Conservation (phyloP, 1,140 invertebrate genomes). For the Drosophila novamexicana region DNA sequence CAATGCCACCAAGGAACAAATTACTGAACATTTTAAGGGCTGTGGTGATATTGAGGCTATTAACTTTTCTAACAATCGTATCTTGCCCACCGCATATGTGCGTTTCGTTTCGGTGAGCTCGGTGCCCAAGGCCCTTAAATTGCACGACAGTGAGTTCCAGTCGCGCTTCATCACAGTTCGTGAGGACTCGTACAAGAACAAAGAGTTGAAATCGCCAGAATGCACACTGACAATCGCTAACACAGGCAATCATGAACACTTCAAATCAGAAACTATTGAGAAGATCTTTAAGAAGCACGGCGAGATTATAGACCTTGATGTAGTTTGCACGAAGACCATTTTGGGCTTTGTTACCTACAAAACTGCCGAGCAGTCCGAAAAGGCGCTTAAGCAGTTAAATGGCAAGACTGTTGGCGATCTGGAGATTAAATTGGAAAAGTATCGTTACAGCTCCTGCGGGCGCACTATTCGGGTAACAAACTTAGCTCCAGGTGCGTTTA, state of each 20-base stretch:
- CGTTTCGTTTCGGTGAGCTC: constrained; percentile 33
- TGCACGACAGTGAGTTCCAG: constrained; percentile 56
- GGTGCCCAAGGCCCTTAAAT: constrained; percentile 39
- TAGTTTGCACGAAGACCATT: constrained; percentile 48
- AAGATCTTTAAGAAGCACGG: constrained; percentile 66
- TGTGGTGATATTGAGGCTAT: constrained; percentile 56
- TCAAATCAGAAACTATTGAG: constrained; percentile 36
- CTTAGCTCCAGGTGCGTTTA: constrained; percentile 37
- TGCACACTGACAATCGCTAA: constrained; percentile 55
- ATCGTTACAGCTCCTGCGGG: background rate
- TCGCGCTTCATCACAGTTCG: constrained; percentile 59
- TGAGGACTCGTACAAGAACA: background rate
- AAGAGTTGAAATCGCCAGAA: constrained; percentile 2
- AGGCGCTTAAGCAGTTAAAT: constrained; percentile 50
- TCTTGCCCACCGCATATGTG: constrained; percentile 42
- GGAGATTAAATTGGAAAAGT: constrained; percentile 52
- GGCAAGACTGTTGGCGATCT: constrained; percentile 55
- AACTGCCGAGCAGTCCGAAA: constrained; percentile 32
- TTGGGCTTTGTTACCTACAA: constrained; percentile 67
- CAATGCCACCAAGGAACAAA: constrained; percentile 31
- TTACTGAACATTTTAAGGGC: constrained; percentile 45
- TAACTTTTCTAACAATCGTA: constrained; percentile 31
- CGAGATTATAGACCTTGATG: constrained; percentile 42
- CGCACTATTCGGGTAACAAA: constrained; percentile 51
- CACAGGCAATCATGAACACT: constrained; percentile 38